Evolutionary conservation across 2,113 vertebrate species (phyloP), one percentile per base, ranked within the genome.

Genomic region (Xenotilapia leptura): DNA sequence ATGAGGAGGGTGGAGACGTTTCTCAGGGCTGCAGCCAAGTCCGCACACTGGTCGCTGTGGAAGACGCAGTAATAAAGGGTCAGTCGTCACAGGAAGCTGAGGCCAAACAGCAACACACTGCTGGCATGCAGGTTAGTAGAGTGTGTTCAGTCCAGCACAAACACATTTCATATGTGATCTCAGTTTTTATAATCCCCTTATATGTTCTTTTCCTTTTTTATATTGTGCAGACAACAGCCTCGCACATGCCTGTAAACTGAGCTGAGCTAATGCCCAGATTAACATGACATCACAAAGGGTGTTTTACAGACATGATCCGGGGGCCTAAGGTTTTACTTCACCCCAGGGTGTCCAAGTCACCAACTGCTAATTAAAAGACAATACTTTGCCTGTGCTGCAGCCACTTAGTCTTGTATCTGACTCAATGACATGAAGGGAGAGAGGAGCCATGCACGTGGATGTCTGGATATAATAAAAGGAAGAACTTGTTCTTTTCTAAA

Each of bases 71-170:
- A 9, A 14, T 21, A 17, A 81, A 47, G 4, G 47, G 9, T 40
- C 58, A 62, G 2, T 12, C 45, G 4, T 15, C 38, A 14, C 83
- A 70, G 45, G 47, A 91, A 42, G 13, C 45, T 33, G 19, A 11
- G 60, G 65, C 31, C 21, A 23, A 83, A 51, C 31, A 73, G n/a
- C 58, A 42, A 13, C 33, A 85, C 4, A 31, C 62, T 11, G 11
- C 87, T 3, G 45, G 81, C 47, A 7, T 17, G 38, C 82, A 95
- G 95, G 96, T 96, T 45, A 8, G 93, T 17, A 65, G 26, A 79
- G 40, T n/a, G 4, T 84, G 2, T 62, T 56, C 6, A 55, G 11
- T 42, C 5, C 17, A 82, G 28, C 33, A 53, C 23, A 68, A 55
- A 56, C 17, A 12, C 15, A 19, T 77, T 81, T 85, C 5, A 75